phyloP scores from a whole-genome alignment of 2,888 invertebrate genomes.

The Anoncus sp. region DNA sequence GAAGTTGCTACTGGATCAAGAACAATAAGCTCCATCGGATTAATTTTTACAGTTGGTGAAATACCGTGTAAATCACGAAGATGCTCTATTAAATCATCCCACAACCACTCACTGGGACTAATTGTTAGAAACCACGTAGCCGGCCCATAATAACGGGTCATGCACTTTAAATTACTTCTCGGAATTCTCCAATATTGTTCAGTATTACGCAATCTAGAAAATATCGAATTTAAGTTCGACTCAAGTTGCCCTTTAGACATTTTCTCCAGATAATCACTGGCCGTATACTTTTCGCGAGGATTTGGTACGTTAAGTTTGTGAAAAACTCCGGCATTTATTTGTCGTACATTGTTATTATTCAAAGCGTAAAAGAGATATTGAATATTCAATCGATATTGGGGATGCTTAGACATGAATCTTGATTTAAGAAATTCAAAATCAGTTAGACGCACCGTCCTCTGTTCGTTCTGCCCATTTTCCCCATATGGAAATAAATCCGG shows the following conservation, averaged over 20 bases:
- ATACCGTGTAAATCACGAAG: slow-evolving; percentile 52
- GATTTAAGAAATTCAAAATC: slow-evolving; percentile 68
- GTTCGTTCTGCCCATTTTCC: slow-evolving; percentile 55
- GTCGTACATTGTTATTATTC: slow-evolving; percentile 67
- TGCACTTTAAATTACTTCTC: slow-evolving; percentile 63
- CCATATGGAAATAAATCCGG: too few species aligned
- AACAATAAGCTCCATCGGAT: slow-evolving; percentile 10
- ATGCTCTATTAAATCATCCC: slow-evolving; percentile 72
- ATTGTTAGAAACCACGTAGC: slow-evolving; percentile 71
- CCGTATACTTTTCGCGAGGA: too few species aligned
- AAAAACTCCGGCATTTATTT: slow-evolving; percentile 65
- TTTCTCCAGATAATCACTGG: slow-evolving; percentile 46
- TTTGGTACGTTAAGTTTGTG: slow-evolving; percentile 63
- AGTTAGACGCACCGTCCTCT: slow-evolving; percentile 53
- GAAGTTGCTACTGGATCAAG: too few species aligned
- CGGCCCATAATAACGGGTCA: slow-evolving; percentile 68
- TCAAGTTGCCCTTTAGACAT: slow-evolving; percentile 58
- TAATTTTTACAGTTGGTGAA: neutral
- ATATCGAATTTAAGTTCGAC: slow-evolving; percentile 61
- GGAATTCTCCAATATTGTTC: slow-evolving; percentile 63
- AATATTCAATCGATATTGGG: slow-evolving; percentile 68
- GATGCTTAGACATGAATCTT: slow-evolving; percentile 68
- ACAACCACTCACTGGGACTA: too few species aligned
- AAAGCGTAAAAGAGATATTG: slow-evolving; percentile 72
- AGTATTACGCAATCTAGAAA: slow-evolving; percentile 63